Evolutionary conservation across 2,888 invertebrate genomes (phyloP).

Genomic region (Colletes collaris): DNA sequence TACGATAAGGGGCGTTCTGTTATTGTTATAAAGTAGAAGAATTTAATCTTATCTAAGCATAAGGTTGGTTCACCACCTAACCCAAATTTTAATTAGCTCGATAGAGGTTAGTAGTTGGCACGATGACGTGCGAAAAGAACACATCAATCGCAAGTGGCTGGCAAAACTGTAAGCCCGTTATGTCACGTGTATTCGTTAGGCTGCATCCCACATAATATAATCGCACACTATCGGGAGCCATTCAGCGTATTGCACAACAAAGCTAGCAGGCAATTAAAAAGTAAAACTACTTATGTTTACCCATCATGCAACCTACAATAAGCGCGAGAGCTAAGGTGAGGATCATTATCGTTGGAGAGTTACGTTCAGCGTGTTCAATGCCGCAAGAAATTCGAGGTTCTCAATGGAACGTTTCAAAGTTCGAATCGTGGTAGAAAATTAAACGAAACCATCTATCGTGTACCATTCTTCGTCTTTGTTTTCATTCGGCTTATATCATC

Average conservation of each 20-base stretch:
- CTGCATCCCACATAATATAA: constrained; percentile 49
- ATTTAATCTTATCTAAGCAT: not conserved
- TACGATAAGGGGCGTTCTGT: too few relatives aligned
- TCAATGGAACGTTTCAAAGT: not conserved
- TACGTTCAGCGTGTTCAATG: not conserved
- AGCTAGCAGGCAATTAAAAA: constrained; percentile 51
- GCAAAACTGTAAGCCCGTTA: constrained; percentile 41
- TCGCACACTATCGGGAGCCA: constrained; percentile 34
- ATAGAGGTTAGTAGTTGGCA: constrained; percentile 19
- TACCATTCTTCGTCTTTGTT: not conserved
- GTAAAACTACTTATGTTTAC: constrained; percentile 44
- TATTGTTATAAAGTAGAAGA: not conserved
- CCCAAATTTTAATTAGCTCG: not conserved
- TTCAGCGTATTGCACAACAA: constrained; percentile 48
- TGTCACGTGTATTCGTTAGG: constrained; percentile 57
- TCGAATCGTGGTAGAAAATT: constrained; percentile 4
- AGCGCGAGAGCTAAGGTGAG: constrained; percentile 19
- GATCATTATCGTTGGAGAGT: constrained; percentile 28
- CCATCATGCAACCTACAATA: constrained; percentile 38
- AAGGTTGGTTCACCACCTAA: not conserved
- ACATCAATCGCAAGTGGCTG: constrained; percentile 27
- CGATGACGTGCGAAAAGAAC: constrained; percentile 24
- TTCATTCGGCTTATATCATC: not conserved
- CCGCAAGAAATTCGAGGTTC: constrained; percentile 5
- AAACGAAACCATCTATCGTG: not conserved